A percentile compares a stretch with the other conserved stretches of the same genome.
phyloP scores from a whole-genome alignment of 2,797 vertebrate genomes.

The Anabacerthia variegaticeps region DNA sequence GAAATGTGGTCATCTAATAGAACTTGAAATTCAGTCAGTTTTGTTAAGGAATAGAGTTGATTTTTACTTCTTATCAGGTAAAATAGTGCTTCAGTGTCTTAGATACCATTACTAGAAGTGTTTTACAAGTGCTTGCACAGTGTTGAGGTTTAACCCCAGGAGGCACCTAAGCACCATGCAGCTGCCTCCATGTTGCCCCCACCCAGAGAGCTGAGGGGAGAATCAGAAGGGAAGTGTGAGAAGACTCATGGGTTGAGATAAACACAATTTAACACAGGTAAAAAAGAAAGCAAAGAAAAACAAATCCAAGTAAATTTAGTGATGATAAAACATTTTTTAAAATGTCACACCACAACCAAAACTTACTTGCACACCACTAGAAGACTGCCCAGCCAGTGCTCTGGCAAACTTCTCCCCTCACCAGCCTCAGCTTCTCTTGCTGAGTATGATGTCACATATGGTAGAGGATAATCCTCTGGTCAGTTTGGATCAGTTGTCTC shows the following conservation, averaged over 20 bases:
- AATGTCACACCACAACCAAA: too few relatives aligned
- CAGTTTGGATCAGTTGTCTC: neutral
- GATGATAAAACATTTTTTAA: neutral
- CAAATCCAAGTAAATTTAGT: neutral
- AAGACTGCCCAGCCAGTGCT: neutral
- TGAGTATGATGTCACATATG: accelerated
- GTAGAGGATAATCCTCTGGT: neutral
- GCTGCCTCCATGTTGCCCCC: neutral
- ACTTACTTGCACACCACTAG: neutral
- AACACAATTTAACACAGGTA: neutral
- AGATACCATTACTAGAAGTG: neutral
- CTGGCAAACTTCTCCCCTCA: neutral
- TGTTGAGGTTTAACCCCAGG: neutral
- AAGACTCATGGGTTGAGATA: neutral
- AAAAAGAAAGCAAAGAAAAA: neutral
- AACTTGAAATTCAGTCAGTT: neutral
- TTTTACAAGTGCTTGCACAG: neutral
- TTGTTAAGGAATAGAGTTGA: neutral
- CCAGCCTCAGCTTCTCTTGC: neutral
- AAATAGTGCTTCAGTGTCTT: neutral
- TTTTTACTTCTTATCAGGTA: neutral
- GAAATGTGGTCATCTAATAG: neutral
- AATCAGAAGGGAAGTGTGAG: neutral
- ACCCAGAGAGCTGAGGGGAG: neutral
- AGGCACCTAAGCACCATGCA: neutral